Evolutionary conservation across 1,140 invertebrate species (phyloP).

Genomic region (Bombus turneri): DNA sequence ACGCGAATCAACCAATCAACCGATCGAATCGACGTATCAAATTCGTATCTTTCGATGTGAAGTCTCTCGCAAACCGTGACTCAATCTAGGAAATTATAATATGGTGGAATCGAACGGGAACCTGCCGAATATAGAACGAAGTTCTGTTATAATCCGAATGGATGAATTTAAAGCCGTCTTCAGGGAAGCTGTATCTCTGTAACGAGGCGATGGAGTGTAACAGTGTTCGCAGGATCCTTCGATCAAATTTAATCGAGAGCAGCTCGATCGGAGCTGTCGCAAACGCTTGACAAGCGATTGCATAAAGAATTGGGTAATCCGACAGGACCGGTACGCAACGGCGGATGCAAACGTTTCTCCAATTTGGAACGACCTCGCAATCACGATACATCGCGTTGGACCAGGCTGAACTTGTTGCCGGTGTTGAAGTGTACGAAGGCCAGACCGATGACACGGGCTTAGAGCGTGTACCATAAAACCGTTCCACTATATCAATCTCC

Average conservation of each 20-base stretch:
- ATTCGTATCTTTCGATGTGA: neutral
- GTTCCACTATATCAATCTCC: constrained; percentile 68
- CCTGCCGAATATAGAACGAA: neutral
- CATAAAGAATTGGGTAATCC: constrained; percentile 65
- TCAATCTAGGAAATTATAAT: neutral
- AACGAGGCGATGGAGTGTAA: constrained; percentile 50
- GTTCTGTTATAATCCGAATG: constrained; percentile 30
- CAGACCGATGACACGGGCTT: constrained; percentile 62
- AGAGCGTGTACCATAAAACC: constrained; percentile 67
- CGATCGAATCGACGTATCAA: neutral
- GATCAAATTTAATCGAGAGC: constrained; percentile 47
- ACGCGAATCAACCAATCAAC: neutral
- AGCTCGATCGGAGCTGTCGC: constrained; percentile 20
- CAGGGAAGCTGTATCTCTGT: constrained; percentile 15
- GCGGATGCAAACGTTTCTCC: constrained; percentile 46
- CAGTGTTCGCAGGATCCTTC: constrained; percentile 11
- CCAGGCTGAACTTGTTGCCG: constrained; percentile 40
- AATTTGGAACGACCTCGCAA: constrained; percentile 58
- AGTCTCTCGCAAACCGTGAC: neutral
- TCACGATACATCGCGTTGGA: constrained; percentile 50
- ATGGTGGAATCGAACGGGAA: neutral
- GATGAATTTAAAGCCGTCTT: constrained; percentile 5
- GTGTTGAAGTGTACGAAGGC: constrained; percentile 26
- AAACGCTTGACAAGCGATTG: constrained; percentile 55
- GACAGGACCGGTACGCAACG: constrained; percentile 54